Base-by-base conservation (phyloP, 23 tunicate species). In the Halocynthia roretzi region DNA sequence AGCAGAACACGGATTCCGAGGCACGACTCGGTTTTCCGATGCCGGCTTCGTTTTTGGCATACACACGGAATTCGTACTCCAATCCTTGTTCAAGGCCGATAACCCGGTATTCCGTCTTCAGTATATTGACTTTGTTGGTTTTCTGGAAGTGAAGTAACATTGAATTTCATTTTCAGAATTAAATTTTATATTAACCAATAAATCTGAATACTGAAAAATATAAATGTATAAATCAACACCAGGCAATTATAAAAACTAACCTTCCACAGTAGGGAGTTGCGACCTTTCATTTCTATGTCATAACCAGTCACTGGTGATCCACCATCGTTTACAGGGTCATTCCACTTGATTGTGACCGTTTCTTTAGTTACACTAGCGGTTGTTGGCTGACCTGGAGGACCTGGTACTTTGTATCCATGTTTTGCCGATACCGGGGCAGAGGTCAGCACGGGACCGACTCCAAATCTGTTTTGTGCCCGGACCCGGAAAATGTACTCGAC, bases 31-130 rank as follows among this genome's bases (percentile, higher is more conserved):
- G 82, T 53, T 81, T 81, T 61, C 88, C 83, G 6, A 63, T 61
- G 7, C 99, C 99, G 12, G 91, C 99, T 21, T 87, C 94, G 54
- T 94, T 94, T 69, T 86, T 72, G 5, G 99, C 99, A 50, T 84
- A 88, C 7, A 94, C 82, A 50, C 95, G 84, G 76, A 94, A 94
- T 78, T 94, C 95, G 73, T 94, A 94, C 53, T 84, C 90, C 19
- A 94, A 67, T 40, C 99, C 99, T 68, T 84, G 95, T 8, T 90
- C 88, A 44, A 94, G 80, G 15, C 95, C 91, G 50, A 54, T 82
- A 6, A 86, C 90, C 69, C 66, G 76, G 85, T 83, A 82, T 63
- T 81, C 87, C 10, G 96, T 84, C 48, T 89, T 88, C 12, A 65
- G 23, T 14, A 89, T 89, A 6, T 88, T 89, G 69, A 83, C 76